These are phyloP conservation scores for Neoarius graeffei DNA, from an alignment of 2,113 vertebrate species.

Conservation along the genomic window DNA sequence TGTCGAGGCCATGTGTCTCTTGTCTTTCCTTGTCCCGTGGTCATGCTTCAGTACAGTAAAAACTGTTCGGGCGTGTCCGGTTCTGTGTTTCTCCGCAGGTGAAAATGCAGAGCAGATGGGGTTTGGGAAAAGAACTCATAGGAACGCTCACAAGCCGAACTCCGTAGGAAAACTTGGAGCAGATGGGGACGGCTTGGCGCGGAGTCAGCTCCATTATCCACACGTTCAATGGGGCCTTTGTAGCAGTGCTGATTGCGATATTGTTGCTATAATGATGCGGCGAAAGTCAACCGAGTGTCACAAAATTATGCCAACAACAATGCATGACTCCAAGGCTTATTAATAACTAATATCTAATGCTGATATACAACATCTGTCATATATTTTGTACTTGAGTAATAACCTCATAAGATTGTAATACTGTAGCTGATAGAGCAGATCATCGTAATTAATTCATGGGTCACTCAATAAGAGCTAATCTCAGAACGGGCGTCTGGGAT, in stretches of 20 bases:
- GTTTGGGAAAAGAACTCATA: not conserved
- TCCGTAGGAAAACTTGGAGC: constrained; percentile 50
- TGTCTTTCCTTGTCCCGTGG: constrained; percentile 22
- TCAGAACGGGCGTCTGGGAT: not conserved
- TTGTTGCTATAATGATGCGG: constrained; percentile 53
- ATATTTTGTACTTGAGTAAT: constrained; percentile 42
- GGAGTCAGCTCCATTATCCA: constrained; percentile 51
- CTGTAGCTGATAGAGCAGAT: constrained; percentile 43
- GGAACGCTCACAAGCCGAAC: not conserved
- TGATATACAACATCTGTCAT: constrained; percentile 54
- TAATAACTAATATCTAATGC: constrained; percentile 51
- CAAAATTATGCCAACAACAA: constrained; percentile 54
- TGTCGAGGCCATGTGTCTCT: constrained; percentile 31
- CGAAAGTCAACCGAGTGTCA: constrained; percentile 54
- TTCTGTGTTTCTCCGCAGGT: constrained; percentile 51
- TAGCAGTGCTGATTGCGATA: constrained; percentile 51
- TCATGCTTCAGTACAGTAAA: constrained; percentile 28
- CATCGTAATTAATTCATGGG: constrained; percentile 19
- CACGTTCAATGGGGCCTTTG: constrained; percentile 55
- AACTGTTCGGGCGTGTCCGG: not conserved
- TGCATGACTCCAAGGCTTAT: constrained; percentile 45
- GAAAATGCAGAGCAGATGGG: constrained; percentile 55
- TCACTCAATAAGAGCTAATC: constrained; percentile 50
- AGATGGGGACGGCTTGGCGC: constrained; percentile 55
- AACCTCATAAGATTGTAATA: constrained; percentile 3